Base-by-base conservation (phyloP, 2,888 invertebrate genomes). In the Parapristionchus giblindavisi region DNA sequence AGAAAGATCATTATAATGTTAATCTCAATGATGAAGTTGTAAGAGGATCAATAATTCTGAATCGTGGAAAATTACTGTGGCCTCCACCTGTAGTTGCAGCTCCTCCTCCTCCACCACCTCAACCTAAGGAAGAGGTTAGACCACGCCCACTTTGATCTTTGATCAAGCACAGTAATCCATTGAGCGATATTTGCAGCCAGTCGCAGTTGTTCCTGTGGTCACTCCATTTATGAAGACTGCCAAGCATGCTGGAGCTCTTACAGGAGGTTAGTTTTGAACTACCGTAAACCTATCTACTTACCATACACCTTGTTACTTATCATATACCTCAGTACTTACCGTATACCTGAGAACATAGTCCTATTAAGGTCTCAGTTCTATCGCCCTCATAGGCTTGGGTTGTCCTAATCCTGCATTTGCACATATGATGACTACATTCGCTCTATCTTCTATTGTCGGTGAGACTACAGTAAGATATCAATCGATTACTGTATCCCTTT, bases 401-500 rank as follows among this genome's bases (percentile, higher is more conserved):
- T 93, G 94, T n/a, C 94, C 94, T 0, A 94, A 93, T 88, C 91
- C 93, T 24, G 92, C 93, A 38, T 94, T 95, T 87, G 93, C 94
- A 0, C 92, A 93, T 1, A 95, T 94, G 94, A 92, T 93, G 54
- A 93, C 94, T 0, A 94, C 94, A 0, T 92, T 95, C 81, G 93
- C 93, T 43, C 89, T 95, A 79, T 92, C 94, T 80, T 93, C 93
- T 88, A 92, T 93, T 85, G 94, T 94, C 29, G 92, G 90, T 90
- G 78, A 81, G 89, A 77, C 17, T 36, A 68, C 8, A n/a, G 8
- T 24, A 24, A 56, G 24, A 14, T 56, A 56, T 56, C 56, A 11
- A 56, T 24, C n/a, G n/a, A 8, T 14, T 24, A 8, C 11, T 43
- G 43, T 17, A 43, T 43, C 11, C 11, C 43, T 14, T 14, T 43